Percentiles rank a stretch among this genome's conserved stretches.
Evolutionary conservation across 2,113 vertebrate species (phyloP).

Genomic region (Brachypteracias leptosomus): DNA sequence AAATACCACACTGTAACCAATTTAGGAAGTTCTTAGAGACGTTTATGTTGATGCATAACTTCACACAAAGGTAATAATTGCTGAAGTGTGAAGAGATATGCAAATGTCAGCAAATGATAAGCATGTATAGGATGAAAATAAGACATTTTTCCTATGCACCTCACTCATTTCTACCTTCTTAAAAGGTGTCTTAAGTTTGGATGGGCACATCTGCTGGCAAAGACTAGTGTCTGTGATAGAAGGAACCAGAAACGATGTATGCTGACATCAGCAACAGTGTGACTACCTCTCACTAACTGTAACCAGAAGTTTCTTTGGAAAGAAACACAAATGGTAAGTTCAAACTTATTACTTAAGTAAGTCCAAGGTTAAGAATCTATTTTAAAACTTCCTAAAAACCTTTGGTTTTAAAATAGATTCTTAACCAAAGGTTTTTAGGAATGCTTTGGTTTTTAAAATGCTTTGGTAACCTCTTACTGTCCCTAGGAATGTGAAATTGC

Average conservation of each 20-base stretch:
- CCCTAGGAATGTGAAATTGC: neutral
- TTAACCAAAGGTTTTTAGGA: too few species aligned
- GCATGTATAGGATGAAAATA: neutral
- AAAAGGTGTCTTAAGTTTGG: neutral
- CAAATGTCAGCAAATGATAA: neutral
- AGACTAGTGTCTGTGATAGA: neutral
- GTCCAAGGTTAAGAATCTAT: neutral
- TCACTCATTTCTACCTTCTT: neutral
- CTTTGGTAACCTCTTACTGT: neutral
- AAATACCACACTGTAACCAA: neutral
- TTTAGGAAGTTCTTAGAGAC: neutral
- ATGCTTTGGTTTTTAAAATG: too few species aligned
- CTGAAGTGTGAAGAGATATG: neutral
- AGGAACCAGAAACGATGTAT: neutral
- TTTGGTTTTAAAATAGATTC: too few species aligned
- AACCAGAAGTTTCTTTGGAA: neutral
- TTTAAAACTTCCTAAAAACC: neutral
- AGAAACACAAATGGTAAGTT: neutral
- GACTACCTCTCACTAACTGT: neutral
- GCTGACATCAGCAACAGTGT: neutral
- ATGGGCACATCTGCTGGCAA: neutral
- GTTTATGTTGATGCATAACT: neutral
- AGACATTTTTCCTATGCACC: neutral
- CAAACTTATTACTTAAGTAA: neutral
- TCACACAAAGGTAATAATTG: neutral